Percentiles rank a stretch among this genome's conserved stretches.
Conservation (phyloP, 2,888 invertebrate genomes). For the Cerastoderma edule region DNA sequence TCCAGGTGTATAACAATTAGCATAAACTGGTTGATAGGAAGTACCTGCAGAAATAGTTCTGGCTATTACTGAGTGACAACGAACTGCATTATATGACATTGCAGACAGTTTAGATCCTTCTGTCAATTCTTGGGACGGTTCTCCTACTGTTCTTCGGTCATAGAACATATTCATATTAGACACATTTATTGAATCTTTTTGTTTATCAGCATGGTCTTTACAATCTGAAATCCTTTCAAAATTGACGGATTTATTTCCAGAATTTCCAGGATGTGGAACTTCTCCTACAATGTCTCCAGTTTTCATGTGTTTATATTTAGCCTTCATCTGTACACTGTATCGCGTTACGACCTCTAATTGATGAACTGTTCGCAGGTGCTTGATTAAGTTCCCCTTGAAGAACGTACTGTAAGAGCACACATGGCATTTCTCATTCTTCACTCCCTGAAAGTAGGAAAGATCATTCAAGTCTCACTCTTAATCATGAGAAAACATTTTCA, state of each 20-base stretch:
- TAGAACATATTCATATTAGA: no score
- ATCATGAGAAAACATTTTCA: no score
- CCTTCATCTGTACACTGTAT: conserved; percentile 50
- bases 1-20: neutral
- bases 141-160: no score
- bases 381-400: conserved; percentile 46
- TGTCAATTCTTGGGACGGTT: neutral
- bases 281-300: conserved; percentile 40
- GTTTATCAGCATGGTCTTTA: no score
- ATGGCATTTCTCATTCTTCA: conserved; percentile 45
- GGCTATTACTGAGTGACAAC: neutral
- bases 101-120: no score
- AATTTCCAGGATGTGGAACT: neutral
- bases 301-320: conserved; percentile 44
- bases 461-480: no score
- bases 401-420: conserved; percentile 43
- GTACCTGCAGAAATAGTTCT: neutral
- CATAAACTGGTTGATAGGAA: neutral
- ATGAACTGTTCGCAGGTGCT: conserved; percentile 44
- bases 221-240: no score
- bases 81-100: no score
- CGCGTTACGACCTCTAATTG: conserved; percentile 42
- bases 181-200: no score
- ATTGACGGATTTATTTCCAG: no score
- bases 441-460: conserved; percentile 27